Conservation (phyloP, 2,888 invertebrate species). For the Exocentrus adspersus region DNA sequence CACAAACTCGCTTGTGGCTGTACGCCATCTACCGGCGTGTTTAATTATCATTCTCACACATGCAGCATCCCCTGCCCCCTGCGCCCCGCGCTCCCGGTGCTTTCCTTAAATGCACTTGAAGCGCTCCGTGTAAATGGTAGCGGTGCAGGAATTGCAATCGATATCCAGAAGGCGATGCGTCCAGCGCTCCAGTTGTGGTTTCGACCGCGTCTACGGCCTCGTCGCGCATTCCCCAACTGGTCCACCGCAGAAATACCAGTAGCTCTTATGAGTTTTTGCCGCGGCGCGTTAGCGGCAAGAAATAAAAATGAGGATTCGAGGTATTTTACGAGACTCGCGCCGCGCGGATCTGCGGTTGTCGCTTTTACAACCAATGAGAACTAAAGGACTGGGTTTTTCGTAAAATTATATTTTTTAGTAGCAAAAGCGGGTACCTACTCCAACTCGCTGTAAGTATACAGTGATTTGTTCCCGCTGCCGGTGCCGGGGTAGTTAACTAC, state of each 20-base stretch:
- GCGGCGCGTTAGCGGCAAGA: conserved; percentile 33
- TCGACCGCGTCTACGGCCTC: neutral
- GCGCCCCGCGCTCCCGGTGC: too few species aligned
- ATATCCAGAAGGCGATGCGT: neutral
- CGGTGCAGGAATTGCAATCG: neutral
- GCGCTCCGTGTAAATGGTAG: neutral
- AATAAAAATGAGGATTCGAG: conserved; percentile 35
- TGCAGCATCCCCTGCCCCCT: too few species aligned
- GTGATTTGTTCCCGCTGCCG: too few species aligned
- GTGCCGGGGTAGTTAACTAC: too few species aligned
- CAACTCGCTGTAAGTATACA: neutral
- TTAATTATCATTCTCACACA: too few species aligned
- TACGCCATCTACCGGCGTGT: neutral
- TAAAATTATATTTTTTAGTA: neutral
- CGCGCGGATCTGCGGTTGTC: conserved; percentile 31
- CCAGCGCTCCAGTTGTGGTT: neutral
- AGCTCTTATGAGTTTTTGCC: conserved; percentile 35
- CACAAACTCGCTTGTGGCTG: too few species aligned
- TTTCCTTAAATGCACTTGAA: neutral
- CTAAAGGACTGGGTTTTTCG: neutral
- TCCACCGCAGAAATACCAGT: conserved; percentile 35
- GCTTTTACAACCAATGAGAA: conserved; percentile 11
- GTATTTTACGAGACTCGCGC: conserved; percentile 40
- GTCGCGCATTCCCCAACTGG: neutral
- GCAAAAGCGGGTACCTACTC: too few species aligned